phyloP scores from a whole-genome alignment of 2,888 invertebrate species.

The Eurytoma californica region DNA sequence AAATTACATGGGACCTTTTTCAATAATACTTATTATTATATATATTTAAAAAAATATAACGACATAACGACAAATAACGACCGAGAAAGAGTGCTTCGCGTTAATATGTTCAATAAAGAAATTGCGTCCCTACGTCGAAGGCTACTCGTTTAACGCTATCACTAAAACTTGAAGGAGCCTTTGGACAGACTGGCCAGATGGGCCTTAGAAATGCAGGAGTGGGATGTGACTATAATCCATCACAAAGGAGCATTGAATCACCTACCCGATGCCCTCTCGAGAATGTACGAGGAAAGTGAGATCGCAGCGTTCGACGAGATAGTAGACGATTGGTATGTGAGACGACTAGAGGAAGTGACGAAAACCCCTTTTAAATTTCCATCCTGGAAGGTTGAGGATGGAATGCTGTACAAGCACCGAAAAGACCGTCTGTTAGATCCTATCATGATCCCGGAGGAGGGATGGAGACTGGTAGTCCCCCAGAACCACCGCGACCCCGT shows the following conservation, averaged over 20 bases:
- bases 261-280: background rate
- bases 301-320: background rate
- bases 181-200: conserved; percentile 30
- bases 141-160: conserved; percentile 19
- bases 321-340: background rate
- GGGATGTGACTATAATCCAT: background rate
- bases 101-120: conserved; percentile 46
- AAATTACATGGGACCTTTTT: conserved; percentile 29
- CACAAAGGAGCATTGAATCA: background rate
- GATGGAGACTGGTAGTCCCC: background rate
- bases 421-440: background rate
- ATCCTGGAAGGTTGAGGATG: background rate
- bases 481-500: background rate
- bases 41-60: no score
- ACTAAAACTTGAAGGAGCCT: conserved; percentile 15
- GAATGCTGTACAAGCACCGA: no score
- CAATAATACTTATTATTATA: no score
- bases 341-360: background rate
- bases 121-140: conserved; percentile 23
- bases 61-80: no score
- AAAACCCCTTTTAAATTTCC: background rate
- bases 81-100: conserved; percentile 37
- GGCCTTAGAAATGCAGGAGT: conserved; percentile 32
- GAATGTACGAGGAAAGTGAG: background rate
- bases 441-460: background rate